Conservation (phyloP, 2,797 vertebrate species). For the Myotis vivesi region DNA sequence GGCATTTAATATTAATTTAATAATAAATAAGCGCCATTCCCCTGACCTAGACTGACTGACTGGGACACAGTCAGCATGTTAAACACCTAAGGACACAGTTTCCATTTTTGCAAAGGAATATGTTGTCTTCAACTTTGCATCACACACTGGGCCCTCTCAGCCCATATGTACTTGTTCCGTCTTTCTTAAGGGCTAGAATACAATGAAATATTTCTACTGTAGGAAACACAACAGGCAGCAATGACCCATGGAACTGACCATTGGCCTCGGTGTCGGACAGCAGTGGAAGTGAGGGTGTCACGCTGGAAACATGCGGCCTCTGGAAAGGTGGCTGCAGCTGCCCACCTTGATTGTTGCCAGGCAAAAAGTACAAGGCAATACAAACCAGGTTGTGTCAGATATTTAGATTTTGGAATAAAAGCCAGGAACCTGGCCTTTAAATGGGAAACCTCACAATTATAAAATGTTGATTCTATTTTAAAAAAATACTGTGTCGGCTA, state of each 20-base stretch:
- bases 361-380: neutral
- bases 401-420: neutral
- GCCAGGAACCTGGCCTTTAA: neutral
- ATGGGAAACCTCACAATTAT: neutral
- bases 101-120: neutral
- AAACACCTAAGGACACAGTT: neutral
- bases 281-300: neutral
- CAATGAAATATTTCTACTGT: neutral
- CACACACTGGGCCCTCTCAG: neutral
- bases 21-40: neutral
- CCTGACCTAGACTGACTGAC: neutral
- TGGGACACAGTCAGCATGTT: neutral
- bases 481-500: neutral
- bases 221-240: neutral
- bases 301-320: fast-evolving
- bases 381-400: neutral
- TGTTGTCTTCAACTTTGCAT: neutral
- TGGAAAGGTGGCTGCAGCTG: neutral
- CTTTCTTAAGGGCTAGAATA: neutral
- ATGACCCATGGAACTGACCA: neutral
- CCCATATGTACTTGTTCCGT: neutral
- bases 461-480: neutral
- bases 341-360: neutral
- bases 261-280: neutral
- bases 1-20: neutral